A percentile compares a stretch with the other conserved stretches of the same genome.
Conservation (phyloP, 64 coral and sea anemone genomes). For the Trachythela sp. region DNA sequence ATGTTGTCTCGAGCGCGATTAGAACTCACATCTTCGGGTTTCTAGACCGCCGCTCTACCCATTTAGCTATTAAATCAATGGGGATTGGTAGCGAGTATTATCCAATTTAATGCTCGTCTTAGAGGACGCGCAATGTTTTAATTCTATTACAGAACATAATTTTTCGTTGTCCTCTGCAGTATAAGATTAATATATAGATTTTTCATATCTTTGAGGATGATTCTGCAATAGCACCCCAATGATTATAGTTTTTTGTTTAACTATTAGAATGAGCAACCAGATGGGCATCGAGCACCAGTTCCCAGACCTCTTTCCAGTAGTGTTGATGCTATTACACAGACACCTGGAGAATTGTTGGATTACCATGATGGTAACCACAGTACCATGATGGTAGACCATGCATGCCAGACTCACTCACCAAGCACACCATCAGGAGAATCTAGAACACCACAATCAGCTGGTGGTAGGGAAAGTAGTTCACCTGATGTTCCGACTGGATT, state of each 20-base stretch:
- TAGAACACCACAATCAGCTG: slow-evolving; percentile 6
- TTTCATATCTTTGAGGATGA: too few relatives aligned
- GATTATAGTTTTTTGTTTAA: neutral
- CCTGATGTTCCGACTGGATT: slow-evolving; percentile 56
- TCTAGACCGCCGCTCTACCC: too few relatives aligned
- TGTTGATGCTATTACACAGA: slow-evolving; percentile 75
- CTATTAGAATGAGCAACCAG: slow-evolving; percentile 30
- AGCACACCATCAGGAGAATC: slow-evolving; percentile 67
- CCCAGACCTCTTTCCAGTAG: slow-evolving; percentile 40
- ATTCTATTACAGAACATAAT: too few relatives aligned
- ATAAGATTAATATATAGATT: too few relatives aligned
- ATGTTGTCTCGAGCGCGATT: too few relatives aligned
- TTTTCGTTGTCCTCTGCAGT: too few relatives aligned
- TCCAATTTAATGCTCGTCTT: too few relatives aligned
- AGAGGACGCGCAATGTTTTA: too few relatives aligned
- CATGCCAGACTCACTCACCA: slow-evolving; percentile 85
- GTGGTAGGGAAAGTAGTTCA: slow-evolving; percentile 50
- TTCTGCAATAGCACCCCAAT: too few relatives aligned
- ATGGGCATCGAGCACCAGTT: slow-evolving; percentile 80
- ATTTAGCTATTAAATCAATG: too few relatives aligned
- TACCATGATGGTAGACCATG: slow-evolving; percentile 56
- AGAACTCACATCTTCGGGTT: too few relatives aligned
- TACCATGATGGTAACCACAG: slow-evolving; percentile 67
- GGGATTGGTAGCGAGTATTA: too few relatives aligned
- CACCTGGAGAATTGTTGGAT: slow-evolving; percentile 55